phyloP scores from a whole-genome alignment of 2,797 vertebrate genomes.

The Hydrocynus forskahlii region DNA sequence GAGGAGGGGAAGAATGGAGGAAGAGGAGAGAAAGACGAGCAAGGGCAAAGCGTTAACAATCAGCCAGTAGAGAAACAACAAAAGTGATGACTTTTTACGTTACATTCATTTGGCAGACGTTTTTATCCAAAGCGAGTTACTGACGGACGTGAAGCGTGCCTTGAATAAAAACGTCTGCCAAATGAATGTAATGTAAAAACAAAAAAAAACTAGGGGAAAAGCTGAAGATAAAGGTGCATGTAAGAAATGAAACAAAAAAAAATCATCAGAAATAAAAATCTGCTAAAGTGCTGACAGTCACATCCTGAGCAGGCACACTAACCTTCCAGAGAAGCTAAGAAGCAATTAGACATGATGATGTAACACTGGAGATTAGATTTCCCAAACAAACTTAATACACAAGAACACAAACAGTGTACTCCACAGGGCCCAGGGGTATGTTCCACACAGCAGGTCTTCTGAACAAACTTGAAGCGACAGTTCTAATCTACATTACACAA shows the following conservation, averaged over 20 bases:
- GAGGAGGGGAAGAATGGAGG: background rate
- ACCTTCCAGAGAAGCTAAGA: background rate
- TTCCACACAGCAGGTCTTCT: background rate
- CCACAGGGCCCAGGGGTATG: background rate
- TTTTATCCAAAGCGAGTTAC: no score
- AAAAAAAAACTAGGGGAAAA: background rate
- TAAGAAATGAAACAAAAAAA: conserved; percentile 11
- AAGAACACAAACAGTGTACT: background rate
- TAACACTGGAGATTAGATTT: background rate
- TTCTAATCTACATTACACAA: background rate
- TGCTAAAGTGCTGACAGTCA: conserved; percentile 20
- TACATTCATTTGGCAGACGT: no score
- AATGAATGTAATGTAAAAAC: background rate
- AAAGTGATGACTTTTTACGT: background rate
- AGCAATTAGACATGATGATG: background rate
- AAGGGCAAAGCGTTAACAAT: background rate
- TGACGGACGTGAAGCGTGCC: no score
- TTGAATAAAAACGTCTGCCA: no score
- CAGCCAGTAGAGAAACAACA: background rate
- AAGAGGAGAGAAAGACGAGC: background rate
- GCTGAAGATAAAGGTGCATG: background rate
- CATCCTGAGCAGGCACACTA: background rate
- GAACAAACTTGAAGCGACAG: background rate
- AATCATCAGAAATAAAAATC: background rate
- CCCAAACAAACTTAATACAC: background rate